These are phyloP conservation scores for Apostichopus californicus DNA, from an alignment of 35 echinoderm and acorn worm species.

Conservation along the genomic window DNA sequence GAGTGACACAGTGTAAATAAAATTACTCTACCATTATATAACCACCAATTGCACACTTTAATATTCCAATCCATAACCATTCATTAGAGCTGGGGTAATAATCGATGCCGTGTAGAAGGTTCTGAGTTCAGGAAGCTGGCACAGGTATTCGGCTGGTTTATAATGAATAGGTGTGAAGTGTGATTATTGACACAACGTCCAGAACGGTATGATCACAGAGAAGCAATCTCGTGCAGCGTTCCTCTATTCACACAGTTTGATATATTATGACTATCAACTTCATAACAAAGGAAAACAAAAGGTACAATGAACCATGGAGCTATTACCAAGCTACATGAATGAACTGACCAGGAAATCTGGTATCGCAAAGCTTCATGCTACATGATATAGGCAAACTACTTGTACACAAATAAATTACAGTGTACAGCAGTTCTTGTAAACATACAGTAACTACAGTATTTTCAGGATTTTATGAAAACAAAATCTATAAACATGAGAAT, in stretches of 20 bases:
- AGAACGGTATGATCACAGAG: neutral
- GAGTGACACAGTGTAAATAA: neutral
- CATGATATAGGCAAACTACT: too few species aligned
- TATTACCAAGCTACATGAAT: too few species aligned
- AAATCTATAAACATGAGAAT: too few species aligned
- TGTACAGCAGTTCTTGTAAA: too few species aligned
- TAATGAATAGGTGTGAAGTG: neutral
- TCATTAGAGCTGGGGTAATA: neutral
- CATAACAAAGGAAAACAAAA: neutral
- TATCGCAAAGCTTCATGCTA: too few species aligned
- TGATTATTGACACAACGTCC: neutral
- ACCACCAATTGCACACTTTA: neutral
- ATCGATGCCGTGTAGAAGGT: neutral
- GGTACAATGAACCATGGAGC: too few species aligned
- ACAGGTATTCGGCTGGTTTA: neutral
- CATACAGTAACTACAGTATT: too few species aligned
- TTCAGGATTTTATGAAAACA: too few species aligned
- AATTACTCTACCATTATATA: neutral
- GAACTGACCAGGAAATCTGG: too few species aligned
- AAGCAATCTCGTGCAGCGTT: neutral
- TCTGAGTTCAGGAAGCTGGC: neutral
- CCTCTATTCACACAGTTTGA: neutral
- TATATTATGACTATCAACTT: neutral
- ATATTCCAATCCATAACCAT: neutral
- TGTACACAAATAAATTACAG: too few species aligned